These are phyloP conservation scores for Setophaga kirtlandii DNA, from an alignment of 2,113 vertebrate genomes.

Conservation along the genomic window DNA sequence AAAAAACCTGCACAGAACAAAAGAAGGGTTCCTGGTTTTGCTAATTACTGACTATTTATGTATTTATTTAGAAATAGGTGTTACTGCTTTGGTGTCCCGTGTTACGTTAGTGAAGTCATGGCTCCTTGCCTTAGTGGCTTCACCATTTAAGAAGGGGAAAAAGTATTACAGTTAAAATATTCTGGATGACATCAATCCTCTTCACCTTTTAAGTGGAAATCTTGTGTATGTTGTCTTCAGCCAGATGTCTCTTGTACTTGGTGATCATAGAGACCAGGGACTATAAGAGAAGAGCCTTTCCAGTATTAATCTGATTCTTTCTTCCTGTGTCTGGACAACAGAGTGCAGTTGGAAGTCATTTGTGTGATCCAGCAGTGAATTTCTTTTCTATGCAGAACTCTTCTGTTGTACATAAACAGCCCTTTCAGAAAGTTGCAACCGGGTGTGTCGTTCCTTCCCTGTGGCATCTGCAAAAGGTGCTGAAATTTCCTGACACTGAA, in stretches of 20 bases:
- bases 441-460: neutral
- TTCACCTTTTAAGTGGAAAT: neutral
- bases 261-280: neutral
- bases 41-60: neutral
- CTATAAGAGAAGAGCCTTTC: neutral
- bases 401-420: neutral
- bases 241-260: neutral
- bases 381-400: neutral
- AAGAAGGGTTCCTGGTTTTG: neutral
- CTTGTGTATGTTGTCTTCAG: neutral
- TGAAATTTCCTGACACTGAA: neutral
- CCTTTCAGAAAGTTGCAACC: neutral
- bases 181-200: neutral
- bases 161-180: neutral
- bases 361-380: neutral
- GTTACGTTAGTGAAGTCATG: neutral
- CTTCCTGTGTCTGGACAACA: neutral
- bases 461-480: neutral
- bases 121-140: neutral
- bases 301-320: neutral
- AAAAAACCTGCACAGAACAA: neutral
- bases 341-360: neutral
- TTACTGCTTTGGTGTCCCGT: neutral
- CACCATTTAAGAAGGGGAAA: neutral
- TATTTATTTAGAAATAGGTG: neutral